Evolutionary conservation across 2,113 vertebrate genomes (phyloP), one percentile per base, ranked within the genome.

Genomic region (Hypomesus transpacificus): DNA sequence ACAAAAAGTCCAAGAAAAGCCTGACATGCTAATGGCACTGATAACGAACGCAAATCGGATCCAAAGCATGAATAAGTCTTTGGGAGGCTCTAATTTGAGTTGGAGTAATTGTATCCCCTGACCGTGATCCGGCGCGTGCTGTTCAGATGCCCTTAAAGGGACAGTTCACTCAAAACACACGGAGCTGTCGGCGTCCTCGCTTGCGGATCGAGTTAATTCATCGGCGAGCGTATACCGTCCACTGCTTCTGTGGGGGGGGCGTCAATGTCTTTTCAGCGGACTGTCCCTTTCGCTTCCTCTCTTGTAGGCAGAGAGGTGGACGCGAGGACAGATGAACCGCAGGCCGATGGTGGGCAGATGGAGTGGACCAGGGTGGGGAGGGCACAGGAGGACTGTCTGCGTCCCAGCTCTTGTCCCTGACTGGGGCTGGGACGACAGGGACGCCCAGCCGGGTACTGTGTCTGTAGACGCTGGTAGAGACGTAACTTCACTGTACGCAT

Each of bases 361-460:
- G n/a, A 11, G 67, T 51, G 74, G 63, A 70, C 78, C 56, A 86
- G 77, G 82, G 75, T 80, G 54, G 76, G 46, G 83, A 85, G 76
- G 80, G 66, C 70, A 82, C 82, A 61, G 59, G 80, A 76, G 74
- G 68, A 26, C 61, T 63, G 26, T 28, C 16, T 87, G 71, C 86
- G 77, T 78, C 71, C 61, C 34, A 59, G 70, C 26, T 11, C 63
- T 61, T 73, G 73, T 77, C 60, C 65, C 39, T 2, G 2, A 79
- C 77, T 75, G 68, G 24, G 28, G 75, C 73, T 82, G 75, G 63
- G 68, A 74, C 86, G 87, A 80, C 83, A 80, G 70, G 46, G 68
- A 60, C 57, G 83, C 78, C 84, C 66, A 83, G 82, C 79, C 75
- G 67, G 28, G 70, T 46, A 82, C 76, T 87, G 85, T 85, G 50